A percentile compares a stretch with the other conserved stretches of the same genome.
phyloP scores from a whole-genome alignment of 1,140 invertebrate genomes.

The Papilio helenus region DNA sequence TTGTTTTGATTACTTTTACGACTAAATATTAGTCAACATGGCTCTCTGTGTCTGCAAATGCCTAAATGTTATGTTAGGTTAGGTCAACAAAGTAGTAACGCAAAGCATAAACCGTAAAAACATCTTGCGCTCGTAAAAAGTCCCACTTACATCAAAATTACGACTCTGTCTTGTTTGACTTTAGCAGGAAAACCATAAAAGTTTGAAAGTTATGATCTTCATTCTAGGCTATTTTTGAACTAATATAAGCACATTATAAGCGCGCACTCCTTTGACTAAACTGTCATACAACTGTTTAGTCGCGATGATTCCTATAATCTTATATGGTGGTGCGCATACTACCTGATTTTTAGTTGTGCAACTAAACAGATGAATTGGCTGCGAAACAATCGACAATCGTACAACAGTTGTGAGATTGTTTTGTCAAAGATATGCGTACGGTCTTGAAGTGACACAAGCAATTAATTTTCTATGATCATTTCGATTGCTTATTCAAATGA shows the following conservation, averaged over 20 bases:
- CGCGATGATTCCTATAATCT: too few relatives aligned
- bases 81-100: background rate
- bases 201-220: background rate
- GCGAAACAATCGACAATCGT: too few relatives aligned
- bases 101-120: background rate
- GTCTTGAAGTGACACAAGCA: too few relatives aligned
- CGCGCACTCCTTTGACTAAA: too few relatives aligned
- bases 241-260: background rate
- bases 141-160: slow-evolving; percentile 3
- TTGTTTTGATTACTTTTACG: slow-evolving; percentile 58
- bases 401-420: too few relatives aligned
- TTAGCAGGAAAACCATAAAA: slow-evolving; percentile 11
- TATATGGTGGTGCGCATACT: too few relatives aligned
- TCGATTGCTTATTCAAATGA: too few relatives aligned
- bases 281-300: too few relatives aligned
- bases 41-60: slow-evolving; percentile 81
- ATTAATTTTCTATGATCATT: too few relatives aligned
- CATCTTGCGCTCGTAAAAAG: background rate
- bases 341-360: too few relatives aligned
- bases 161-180: slow-evolving; percentile 7
- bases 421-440: too few relatives aligned
- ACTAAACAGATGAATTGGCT: too few relatives aligned
- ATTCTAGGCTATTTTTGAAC: background rate
- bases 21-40: slow-evolving; percentile 60
- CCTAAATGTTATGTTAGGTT: slow-evolving; percentile 72